These are phyloP conservation scores for Puntigrus tetrazona DNA, from an alignment of 2,113 vertebrate species.

Conservation along the genomic window DNA sequence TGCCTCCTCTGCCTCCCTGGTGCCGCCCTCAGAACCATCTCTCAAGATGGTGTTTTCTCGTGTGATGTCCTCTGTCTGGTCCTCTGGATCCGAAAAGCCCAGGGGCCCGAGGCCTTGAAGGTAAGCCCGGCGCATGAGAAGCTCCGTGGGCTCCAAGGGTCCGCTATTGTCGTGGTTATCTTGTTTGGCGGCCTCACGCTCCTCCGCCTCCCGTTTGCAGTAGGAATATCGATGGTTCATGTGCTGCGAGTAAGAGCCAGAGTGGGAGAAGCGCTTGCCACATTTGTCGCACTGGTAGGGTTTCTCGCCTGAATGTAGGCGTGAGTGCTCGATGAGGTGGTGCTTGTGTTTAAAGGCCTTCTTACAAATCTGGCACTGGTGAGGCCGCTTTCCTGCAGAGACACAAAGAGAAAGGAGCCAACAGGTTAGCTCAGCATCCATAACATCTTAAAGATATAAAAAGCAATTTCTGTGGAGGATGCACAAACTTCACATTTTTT, in stretches of 20 bases:
- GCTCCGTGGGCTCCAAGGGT: slow-evolving; percentile 87
- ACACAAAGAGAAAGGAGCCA: slow-evolving; percentile 61
- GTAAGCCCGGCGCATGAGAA: slow-evolving; percentile 90
- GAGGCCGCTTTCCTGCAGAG: slow-evolving; percentile 88
- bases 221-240: slow-evolving; percentile 95
- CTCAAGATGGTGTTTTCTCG: slow-evolving; percentile 80
- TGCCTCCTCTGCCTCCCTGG: slow-evolving; percentile 83
- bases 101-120: slow-evolving; percentile 89
- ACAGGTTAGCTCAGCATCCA: slow-evolving; percentile 40
- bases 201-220: slow-evolving; percentile 91
- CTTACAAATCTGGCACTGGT: slow-evolving; percentile 94
- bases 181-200: slow-evolving; percentile 86
- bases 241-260: slow-evolving; percentile 91
- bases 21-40: slow-evolving; percentile 80
- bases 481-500: not conserved
- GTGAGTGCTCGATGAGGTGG: slow-evolving; percentile 90
- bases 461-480: not conserved
- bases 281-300: slow-evolving; percentile 93
- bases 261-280: slow-evolving; percentile 92
- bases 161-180: slow-evolving; percentile 86
- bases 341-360: slow-evolving; percentile 95
- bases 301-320: slow-evolving; percentile 91
- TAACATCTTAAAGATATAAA: not conserved
- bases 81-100: slow-evolving; percentile 90
- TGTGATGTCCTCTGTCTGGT: slow-evolving; percentile 69